Conservation (phyloP, 2,113 vertebrate genomes). For the Phyllostomus discolor region DNA sequence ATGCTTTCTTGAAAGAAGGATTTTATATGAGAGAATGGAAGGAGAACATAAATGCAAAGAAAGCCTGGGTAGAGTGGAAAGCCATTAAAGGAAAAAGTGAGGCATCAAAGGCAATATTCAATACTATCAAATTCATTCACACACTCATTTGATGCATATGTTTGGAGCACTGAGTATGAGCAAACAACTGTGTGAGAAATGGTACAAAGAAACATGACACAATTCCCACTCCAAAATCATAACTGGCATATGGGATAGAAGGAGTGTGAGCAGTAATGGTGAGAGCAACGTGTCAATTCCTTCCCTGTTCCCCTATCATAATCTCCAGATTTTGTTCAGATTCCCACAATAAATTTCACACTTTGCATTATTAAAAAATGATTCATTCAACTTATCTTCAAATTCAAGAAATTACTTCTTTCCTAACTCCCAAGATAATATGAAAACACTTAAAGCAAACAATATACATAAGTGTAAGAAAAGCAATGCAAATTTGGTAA, state of each 20-base stretch:
- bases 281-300: not conserved
- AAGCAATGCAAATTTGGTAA: not conserved
- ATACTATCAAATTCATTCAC: not conserved
- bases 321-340: not conserved
- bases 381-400: not conserved
- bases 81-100: not conserved
- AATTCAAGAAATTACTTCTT: constrained; percentile 36
- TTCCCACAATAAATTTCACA: not conserved
- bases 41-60: not conserved
- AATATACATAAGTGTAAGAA: not conserved
- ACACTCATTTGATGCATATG: not conserved
- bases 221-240: not conserved
- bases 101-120: not conserved
- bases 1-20: not conserved
- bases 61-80: not conserved
- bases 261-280: not conserved
- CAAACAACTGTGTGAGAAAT: not conserved
- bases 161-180: not conserved
- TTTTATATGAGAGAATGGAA: not conserved
- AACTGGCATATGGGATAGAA: not conserved
- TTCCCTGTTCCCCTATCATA: not conserved
- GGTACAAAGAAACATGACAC: not conserved
- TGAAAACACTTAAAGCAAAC: constrained; percentile 18
- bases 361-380: not conserved
- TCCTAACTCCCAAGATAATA: not conserved